Percentiles rank a stretch among this genome's conserved stretches.
phyloP scores from a whole-genome alignment of 2,888 invertebrate genomes.

The Pardosa pseudoannulata region DNA sequence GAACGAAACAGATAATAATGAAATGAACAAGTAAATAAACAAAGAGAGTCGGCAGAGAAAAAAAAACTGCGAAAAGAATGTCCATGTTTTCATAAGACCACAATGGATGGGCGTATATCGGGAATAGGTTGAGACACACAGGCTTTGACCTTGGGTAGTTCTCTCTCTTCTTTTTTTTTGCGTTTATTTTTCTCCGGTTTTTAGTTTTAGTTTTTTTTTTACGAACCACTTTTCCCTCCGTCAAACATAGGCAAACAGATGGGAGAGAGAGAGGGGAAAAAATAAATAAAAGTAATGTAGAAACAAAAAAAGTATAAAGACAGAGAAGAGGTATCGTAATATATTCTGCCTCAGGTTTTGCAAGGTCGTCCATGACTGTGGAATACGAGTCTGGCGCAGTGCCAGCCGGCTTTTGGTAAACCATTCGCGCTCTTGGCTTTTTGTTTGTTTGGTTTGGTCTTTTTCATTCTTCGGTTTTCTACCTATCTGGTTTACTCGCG shows the following conservation, averaged over 20 bases:
- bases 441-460: background rate
- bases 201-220: too few species aligned
- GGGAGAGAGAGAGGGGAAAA: constrained; percentile 8
- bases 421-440: background rate
- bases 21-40: background rate
- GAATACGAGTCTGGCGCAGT: constrained; percentile 39
- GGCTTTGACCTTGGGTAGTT: constrained; percentile 49
- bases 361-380: constrained; percentile 56
- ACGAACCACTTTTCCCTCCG: constrained; percentile 47
- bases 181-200: constrained; percentile 31
- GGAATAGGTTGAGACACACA: constrained; percentile 46
- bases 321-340: background rate
- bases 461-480: too few species aligned
- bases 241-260: constrained; percentile 12
- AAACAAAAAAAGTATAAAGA: too few species aligned
- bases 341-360: constrained; percentile 26
- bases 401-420: constrained; percentile 36
- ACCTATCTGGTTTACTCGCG: constrained; percentile 24
- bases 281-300: background rate
- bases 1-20: background rate
- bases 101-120: constrained; percentile 62
- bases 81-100: constrained; percentile 50
- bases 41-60: background rate
- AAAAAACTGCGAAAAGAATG: constrained; percentile 30
- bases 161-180: constrained; percentile 24